Evolutionary conservation across 2,113 vertebrate genomes (phyloP), one percentile per base, ranked within the genome.

Genomic region (Acrocephalus kingi): DNA sequence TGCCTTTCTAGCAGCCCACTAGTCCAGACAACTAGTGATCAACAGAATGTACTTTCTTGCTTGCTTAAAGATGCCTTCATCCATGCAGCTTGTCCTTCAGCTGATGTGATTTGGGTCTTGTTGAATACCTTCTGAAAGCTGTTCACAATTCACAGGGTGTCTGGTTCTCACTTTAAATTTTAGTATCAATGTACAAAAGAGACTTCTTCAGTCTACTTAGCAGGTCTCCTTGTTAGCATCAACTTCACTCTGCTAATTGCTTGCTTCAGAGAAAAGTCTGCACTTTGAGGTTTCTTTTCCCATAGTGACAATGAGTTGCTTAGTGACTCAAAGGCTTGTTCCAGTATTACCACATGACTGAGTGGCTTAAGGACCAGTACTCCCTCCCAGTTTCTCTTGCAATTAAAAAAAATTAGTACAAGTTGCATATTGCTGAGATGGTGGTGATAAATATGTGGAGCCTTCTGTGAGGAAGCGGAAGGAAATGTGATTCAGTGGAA

Each of bases 241-340:
- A 66, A 1, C 66, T 85, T 91, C 59, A 8, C 15, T 87, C 58
- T 91, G 45, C 66, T 94, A 77, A 89, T 93, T 91, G 75, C 67
- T 91, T 80, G 84, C 82, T 95, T 90, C 41, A 63, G 87, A 89
- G 92, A 88, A 67, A 30, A 9, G 84, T 87, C 95, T 96, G 87
- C 78, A 43, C 89, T 95, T 94, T 71, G 91, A 94, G 89, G 66
- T 74, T 87, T 90, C 48, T 85, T 93, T 85, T 88, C 91, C 87
- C 85, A 62, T 69, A 48, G 71, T 83, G 68, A 35, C 51, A 56
- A 3, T 22, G 68, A 71, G 39, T 73, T 83, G 55, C 72, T 74
- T 62, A 55, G 71, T 37, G 59, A 68, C 55, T 96, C 33, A 55
- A 55, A 67, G 75, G 39, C 87, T 61, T 91, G 15, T 62, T 93